Percentiles rank a stretch among this genome's conserved stretches.
Conservation (phyloP, 53 echinoderm and acorn worm species). For the Echinarachnius parma region DNA sequence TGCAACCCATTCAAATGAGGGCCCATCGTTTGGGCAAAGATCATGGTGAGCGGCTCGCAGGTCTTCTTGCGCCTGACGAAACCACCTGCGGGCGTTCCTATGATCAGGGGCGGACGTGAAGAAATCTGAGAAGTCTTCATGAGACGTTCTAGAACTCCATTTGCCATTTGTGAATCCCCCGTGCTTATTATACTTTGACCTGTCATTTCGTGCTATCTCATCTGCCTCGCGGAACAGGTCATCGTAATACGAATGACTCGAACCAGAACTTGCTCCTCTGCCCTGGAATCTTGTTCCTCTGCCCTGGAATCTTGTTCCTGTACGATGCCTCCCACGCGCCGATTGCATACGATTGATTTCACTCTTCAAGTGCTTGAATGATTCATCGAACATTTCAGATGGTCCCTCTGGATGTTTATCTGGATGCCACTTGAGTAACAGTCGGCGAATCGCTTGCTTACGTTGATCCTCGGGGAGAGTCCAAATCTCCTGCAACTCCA, state of each 20-base stretch:
- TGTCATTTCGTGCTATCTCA: no score
- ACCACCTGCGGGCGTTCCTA: conserved; percentile 15
- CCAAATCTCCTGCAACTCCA: conserved; percentile 40
- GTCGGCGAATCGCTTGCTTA: conserved; percentile 9
- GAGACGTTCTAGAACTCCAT: neutral
- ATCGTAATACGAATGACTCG: neutral
- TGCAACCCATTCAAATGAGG: conserved; percentile 38
- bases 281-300: no score
- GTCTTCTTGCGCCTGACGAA: conserved; percentile 18
- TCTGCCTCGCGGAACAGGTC: no score
- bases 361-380: conserved; percentile 34
- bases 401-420: conserved; percentile 48
- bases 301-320: neutral
- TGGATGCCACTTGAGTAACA: conserved; percentile 50
- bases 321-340: neutral
- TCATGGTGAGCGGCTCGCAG: conserved; percentile 13
- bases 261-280: neutral
- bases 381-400: conserved; percentile 11
- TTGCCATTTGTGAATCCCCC: no score
- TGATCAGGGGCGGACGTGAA: conserved; percentile 1
- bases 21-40: conserved; percentile 9
- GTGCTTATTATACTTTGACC: no score
- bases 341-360: conserved; percentile 17
- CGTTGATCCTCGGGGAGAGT: neutral
- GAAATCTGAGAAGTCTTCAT: neutral